phyloP scores from a whole-genome alignment of 2,888 invertebrate species.

The Ophion obscuratus region DNA sequence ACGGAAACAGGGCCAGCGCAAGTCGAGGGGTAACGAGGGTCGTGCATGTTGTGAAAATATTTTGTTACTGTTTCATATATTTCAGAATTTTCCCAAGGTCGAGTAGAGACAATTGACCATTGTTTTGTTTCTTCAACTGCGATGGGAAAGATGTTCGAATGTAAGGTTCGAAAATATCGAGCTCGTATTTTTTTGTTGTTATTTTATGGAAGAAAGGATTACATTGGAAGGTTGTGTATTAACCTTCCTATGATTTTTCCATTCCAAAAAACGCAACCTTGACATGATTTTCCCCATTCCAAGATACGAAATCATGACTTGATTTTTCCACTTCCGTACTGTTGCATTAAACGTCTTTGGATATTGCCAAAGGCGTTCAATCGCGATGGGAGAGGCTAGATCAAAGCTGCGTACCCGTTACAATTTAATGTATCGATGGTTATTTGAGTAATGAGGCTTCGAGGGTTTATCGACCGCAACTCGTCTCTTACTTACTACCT shows the following conservation, averaged over 20 bases:
- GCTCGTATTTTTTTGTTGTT: background rate
- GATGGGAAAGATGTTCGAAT: background rate
- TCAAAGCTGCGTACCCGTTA: constrained; percentile 8
- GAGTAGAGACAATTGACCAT: background rate
- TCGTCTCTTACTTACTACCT: background rate
- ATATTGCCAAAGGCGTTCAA: background rate
- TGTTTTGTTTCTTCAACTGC: background rate
- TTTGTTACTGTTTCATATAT: constrained; percentile 10
- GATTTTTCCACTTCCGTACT: background rate
- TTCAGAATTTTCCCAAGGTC: background rate
- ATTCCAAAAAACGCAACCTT: background rate
- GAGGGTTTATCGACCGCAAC: constrained; percentile 3
- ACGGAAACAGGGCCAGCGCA: background rate
- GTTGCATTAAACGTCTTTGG: background rate
- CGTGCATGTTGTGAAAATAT: background rate
- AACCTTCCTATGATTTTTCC: background rate
- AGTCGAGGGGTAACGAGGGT: background rate
- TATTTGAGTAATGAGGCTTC: constrained; percentile 24
- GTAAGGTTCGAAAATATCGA: background rate
- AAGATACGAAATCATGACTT: no score
- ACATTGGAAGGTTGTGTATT: no score
- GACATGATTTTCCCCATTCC: background rate
- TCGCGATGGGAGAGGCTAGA: background rate
- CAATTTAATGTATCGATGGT: constrained; percentile 30
- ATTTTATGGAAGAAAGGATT: no score